phyloP scores from a whole-genome alignment of 2,797 vertebrate species.

The Harpagifer antarcticus region DNA sequence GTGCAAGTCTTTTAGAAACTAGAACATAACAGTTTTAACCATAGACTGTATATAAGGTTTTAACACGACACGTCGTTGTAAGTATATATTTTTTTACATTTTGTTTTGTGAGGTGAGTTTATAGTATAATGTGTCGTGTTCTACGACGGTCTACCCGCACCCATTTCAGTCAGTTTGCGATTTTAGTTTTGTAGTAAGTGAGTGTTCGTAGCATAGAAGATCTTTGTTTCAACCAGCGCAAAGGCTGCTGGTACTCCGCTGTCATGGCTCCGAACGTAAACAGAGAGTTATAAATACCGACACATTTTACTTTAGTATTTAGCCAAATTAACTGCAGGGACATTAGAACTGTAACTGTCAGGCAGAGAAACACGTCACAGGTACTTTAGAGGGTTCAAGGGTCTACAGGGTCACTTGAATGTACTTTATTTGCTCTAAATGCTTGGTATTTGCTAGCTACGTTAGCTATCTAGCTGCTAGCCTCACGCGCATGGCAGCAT shows the following conservation, averaged over 20 bases:
- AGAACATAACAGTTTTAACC: no score
- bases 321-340: background rate
- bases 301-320: constrained; percentile 8
- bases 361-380: constrained; percentile 2
- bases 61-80: rapidly evolving
- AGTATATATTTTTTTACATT: background rate
- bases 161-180: background rate
- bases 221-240: constrained; percentile 55
- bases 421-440: background rate
- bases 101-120: background rate
- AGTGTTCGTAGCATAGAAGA: constrained; percentile 25
- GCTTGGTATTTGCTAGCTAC: constrained; percentile 1
- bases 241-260: constrained; percentile 67
- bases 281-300: constrained; percentile 41
- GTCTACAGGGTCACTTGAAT: background rate
- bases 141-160: no score
- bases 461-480: constrained; percentile 47
- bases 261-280: constrained; percentile 82
- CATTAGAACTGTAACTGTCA: background rate
- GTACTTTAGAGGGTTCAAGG: constrained; percentile 25
- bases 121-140: no score
- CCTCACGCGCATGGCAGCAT: constrained; percentile 18
- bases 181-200: background rate
- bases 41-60: no score
- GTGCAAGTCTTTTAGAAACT: background rate